A percentile compares a stretch with the other conserved stretches of the same genome.
phyloP scores from a whole-genome alignment of 23 tunicate species.

The Styela plicata region DNA sequence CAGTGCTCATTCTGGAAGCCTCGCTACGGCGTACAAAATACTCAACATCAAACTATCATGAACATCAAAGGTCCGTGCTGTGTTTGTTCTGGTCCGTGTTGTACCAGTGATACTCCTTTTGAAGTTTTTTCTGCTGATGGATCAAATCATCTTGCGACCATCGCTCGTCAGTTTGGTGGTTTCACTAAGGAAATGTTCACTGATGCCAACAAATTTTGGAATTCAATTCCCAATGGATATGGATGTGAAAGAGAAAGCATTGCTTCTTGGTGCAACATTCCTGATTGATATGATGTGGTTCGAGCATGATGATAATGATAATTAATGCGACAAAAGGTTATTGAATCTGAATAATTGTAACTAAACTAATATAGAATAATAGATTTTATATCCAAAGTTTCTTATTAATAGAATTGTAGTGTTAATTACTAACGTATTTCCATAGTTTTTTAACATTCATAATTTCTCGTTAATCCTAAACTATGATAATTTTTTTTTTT shows the following conservation, averaged over 20 bases:
- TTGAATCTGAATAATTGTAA: too few relatives aligned
- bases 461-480: too few relatives aligned
- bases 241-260: conserved; percentile 84
- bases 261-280: conserved; percentile 86
- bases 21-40: conserved; percentile 48
- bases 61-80: conserved; percentile 89
- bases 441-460: too few relatives aligned
- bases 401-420: too few relatives aligned
- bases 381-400: too few relatives aligned
- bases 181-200: conserved; percentile 78
- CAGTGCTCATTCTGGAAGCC: conserved; percentile 82
- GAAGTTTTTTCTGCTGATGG: conserved; percentile 53
- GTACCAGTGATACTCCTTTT: conserved; percentile 82
- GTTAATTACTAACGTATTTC: too few relatives aligned
- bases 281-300: conserved; percentile 89
- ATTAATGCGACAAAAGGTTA: too few relatives aligned
- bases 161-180: conserved; percentile 71
- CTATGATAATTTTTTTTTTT: too few relatives aligned
- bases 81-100: conserved; percentile 89
- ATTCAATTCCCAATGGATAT: conserved; percentile 65
- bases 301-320: conserved; percentile 25
- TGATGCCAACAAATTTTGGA: conserved; percentile 81
- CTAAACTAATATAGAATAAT: too few relatives aligned
- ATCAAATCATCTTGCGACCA: conserved; percentile 37
- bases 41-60: conserved; percentile 47